Evolutionary conservation across 2,888 invertebrate species (phyloP), one percentile per base, ranked within the genome.

Genomic region (Cerastis rubricosa): DNA sequence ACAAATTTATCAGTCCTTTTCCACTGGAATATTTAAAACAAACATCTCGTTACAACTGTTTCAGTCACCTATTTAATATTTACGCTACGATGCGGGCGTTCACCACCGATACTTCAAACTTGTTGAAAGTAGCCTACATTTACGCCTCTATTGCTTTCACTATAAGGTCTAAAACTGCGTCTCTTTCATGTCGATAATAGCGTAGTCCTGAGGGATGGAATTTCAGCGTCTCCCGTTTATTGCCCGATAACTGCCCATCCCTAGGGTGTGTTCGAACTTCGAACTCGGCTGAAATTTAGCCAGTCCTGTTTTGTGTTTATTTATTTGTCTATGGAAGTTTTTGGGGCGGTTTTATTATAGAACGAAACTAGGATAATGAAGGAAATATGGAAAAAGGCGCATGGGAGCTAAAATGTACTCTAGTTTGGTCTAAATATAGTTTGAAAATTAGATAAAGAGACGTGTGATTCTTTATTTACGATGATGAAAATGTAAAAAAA

Each of bases 161-260:
- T 6, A 68, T 77, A 86, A 73, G 71, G 80, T 79, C 43, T 29
- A 67, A 63, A 79, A 64, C 80, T 9, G 59, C 35, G 49, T 74
- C 25, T 0, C 29, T 66, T 35, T n/a, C 47, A 0, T 45, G 17
- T 79, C 75, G 51, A 72, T 69, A 77, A 71, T 35, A 29, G 54
- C 17, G 0, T 14, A 45, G 76, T 80, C 79, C 78, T 65, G 29
- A 9, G 77, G 76, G 75, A 66, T 64, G 57, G 64, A 76, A 76
- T 76, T 87, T 87, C 85, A 78, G 63, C 71, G 54, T 70, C 71
- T 87, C 70, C 68, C 45, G 80, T 89, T 89, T 89, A 89, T 88
- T 85, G 72, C 83, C 59, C 70, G 79, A 81, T 85, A 85, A 88
- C 81, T 80, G 76, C 69, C 29, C 9, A 63, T 83, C 89, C 82